These are phyloP conservation scores for Calliopum simillimum DNA, from an alignment of 2,888 invertebrate genomes.

Conservation along the genomic window DNA sequence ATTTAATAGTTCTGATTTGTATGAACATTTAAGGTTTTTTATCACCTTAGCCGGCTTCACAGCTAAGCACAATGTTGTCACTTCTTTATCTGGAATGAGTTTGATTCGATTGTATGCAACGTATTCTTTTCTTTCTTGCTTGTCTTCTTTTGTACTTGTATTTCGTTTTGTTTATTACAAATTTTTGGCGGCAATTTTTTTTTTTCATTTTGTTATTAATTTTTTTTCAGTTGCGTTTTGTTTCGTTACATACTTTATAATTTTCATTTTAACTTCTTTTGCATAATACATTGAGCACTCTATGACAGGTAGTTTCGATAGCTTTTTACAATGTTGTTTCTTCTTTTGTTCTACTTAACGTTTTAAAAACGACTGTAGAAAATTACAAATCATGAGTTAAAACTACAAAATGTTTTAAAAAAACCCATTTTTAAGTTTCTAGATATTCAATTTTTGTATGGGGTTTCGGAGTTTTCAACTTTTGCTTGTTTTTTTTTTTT, in stretches of 20 bases:
- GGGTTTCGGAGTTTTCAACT: too few species aligned
- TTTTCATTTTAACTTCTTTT: not conserved
- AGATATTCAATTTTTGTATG: too few species aligned
- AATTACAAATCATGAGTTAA: not conserved
- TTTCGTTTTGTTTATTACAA: not conserved
- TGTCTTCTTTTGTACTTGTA: not conserved
- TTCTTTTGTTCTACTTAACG: too few species aligned
- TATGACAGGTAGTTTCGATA: not conserved
- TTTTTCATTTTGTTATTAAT: not conserved
- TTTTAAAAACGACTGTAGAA: not conserved
- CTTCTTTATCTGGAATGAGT: not conserved
- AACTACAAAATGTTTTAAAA: too few species aligned
- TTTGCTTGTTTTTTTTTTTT: too few species aligned
- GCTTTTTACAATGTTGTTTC: not conserved
- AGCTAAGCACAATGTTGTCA: not conserved
- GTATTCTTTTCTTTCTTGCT: not conserved
- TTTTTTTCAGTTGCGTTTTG: not conserved
- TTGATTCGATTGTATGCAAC: too few species aligned
- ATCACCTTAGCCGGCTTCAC: not conserved
- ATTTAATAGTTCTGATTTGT: not conserved
- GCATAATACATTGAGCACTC: not conserved
- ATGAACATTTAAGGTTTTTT: not conserved
- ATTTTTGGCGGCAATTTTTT: conserved; percentile 9
- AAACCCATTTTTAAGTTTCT: too few species aligned
- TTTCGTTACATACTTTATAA: not conserved